Percentiles rank a stretch among this genome's conserved stretches.
phyloP scores from a whole-genome alignment of 2,113 vertebrate species.

The Melanotaenia duboulayi region DNA sequence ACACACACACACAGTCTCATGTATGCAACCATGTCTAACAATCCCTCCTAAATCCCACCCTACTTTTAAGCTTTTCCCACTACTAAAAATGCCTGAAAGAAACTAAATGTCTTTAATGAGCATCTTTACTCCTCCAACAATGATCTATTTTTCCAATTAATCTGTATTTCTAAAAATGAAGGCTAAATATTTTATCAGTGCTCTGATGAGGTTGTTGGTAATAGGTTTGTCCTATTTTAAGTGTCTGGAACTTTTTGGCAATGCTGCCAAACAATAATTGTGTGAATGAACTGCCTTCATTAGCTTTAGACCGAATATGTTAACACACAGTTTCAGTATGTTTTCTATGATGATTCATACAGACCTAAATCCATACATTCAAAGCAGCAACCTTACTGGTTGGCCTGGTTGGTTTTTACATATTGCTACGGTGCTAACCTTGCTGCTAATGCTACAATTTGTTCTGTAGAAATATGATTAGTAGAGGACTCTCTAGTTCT shows the following conservation, averaged over 20 bases:
- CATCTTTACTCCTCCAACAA: not conserved
- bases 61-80: slow-evolving; percentile 4
- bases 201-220: not conserved
- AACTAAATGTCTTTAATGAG: not conserved
- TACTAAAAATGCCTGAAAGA: not conserved
- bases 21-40: not conserved
- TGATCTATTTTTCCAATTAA: not conserved
- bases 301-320: not conserved
- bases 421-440: too few relatives aligned
- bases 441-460: too few relatives aligned
- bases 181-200: too few relatives aligned
- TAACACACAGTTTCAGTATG: too few relatives aligned
- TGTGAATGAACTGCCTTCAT: too few relatives aligned
- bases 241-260: not conserved
- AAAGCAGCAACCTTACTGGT: too few relatives aligned
- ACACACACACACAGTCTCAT: not conserved
- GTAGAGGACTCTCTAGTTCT: too few relatives aligned
- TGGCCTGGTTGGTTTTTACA: too few relatives aligned
- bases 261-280: not conserved
- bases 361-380: too few relatives aligned
- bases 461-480: too few relatives aligned
- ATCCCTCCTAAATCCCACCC: slow-evolving; percentile 12
- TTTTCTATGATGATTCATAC: too few relatives aligned
- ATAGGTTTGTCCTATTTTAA: not conserved
- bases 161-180: too few relatives aligned